Evolutionary conservation across 2,888 invertebrate species (phyloP).

Genomic region (Sinhomidia bicolor): DNA sequence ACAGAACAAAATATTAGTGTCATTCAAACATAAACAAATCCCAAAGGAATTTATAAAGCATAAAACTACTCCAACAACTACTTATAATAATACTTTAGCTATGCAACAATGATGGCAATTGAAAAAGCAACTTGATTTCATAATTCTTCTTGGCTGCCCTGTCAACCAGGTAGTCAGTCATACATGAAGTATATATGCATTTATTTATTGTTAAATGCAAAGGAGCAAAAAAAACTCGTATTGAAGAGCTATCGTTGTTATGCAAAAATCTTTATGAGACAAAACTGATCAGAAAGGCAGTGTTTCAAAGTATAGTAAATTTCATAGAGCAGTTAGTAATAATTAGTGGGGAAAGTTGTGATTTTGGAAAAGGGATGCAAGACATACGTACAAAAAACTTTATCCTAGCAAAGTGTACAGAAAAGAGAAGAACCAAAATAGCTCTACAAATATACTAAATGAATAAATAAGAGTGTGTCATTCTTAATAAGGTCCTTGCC

Average conservation of each 20-base stretch:
- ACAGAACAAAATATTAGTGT: background rate
- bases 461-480: conserved; percentile 12
- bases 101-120: background rate
- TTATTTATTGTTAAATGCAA: too few species aligned
- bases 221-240: conserved; percentile 21
- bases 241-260: background rate
- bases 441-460: background rate
- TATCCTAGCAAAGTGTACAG: background rate
- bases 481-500: conserved; percentile 55
- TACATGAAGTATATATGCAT: background rate
- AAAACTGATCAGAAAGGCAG: background rate
- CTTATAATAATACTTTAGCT: background rate
- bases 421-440: background rate
- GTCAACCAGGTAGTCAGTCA: conserved; percentile 47
- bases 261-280: background rate
- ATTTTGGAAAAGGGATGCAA: background rate
- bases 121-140: background rate
- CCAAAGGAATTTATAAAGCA: background rate
- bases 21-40: background rate
- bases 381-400: background rate
- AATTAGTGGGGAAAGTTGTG: background rate
- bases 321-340: background rate
- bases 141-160: conserved; percentile 39
- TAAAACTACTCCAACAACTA: too few species aligned
- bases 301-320: too few species aligned